A percentile compares a stretch with the other conserved stretches of the same genome.
Evolutionary conservation across 2,888 invertebrate genomes (phyloP).

Genomic region (Torymus texanus): DNA sequence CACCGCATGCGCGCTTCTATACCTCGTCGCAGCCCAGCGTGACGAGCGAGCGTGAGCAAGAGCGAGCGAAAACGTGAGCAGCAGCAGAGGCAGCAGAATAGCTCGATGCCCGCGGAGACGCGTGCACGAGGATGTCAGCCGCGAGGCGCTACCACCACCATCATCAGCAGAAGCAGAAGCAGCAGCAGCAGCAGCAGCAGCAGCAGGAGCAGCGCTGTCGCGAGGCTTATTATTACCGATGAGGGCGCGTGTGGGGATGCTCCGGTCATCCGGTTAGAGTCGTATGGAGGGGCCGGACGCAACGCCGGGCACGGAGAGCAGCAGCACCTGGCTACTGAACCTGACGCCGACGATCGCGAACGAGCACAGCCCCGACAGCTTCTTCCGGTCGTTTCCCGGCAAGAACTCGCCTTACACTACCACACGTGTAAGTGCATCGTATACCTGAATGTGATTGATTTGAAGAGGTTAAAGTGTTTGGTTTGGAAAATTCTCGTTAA

Average conservation of each 20-base stretch:
- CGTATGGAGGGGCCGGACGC: slow-evolving; percentile 74
- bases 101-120: background rate
- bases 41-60: too few species aligned
- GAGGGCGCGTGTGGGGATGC: slow-evolving; percentile 67
- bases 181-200: slow-evolving; percentile 17
- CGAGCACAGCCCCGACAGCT: slow-evolving; percentile 66
- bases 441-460: too few species aligned
- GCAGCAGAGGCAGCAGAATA: too few species aligned
- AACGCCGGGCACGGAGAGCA: slow-evolving; percentile 68
- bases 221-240: slow-evolving; percentile 3
- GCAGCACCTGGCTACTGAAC: slow-evolving; percentile 72
- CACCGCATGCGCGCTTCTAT: too few species aligned
- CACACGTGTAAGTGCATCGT: slow-evolving; percentile 65
- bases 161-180: slow-evolving; percentile 8
- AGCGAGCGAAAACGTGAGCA: too few species aligned
- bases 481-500: too few species aligned
- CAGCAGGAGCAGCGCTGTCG: slow-evolving; percentile 7
- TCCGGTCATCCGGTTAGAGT: slow-evolving; percentile 72
- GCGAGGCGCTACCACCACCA: background rate
- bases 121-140: too few species aligned
- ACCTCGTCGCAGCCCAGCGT: too few species aligned
- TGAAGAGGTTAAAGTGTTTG: too few species aligned
- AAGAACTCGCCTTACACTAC: slow-evolving; percentile 74
- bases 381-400: slow-evolving; percentile 71
- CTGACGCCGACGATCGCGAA: slow-evolving; percentile 65